Conservation (phyloP, 2,888 invertebrate genomes). For the Drosophila fungiperda region DNA sequence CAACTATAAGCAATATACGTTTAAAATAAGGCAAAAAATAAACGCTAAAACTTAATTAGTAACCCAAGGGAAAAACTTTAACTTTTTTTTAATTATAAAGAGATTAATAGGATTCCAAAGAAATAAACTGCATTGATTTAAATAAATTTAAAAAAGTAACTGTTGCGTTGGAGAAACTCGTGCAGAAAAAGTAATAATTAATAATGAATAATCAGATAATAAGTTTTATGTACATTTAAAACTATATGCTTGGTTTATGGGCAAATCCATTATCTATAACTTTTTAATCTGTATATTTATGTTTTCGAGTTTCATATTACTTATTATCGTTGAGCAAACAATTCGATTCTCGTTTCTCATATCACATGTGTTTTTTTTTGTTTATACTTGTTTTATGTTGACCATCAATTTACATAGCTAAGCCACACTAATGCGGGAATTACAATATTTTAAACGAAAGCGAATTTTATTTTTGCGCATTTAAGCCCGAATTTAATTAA, state of each 20-base stretch:
- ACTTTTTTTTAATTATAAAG: too few relatives aligned
- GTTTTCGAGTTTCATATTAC: neutral
- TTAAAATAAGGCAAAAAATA: neutral
- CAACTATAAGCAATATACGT: neutral
- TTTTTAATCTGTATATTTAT: neutral
- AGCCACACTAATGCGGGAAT: constrained; percentile 60
- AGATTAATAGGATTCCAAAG: neutral
- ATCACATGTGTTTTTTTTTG: neutral
- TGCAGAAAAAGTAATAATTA: neutral
- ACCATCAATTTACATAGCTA: constrained; percentile 67
- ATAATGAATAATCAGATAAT: neutral
- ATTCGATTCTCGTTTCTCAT: neutral
- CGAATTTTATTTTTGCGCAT: constrained; percentile 64
- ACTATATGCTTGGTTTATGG: neutral
- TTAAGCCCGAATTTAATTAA: constrained; percentile 80
- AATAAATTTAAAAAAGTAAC: neutral
- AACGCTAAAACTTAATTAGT: neutral
- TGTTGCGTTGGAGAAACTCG: neutral
- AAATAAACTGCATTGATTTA: neutral
- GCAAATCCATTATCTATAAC: neutral
- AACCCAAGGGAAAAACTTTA: neutral
- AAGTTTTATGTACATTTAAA: neutral
- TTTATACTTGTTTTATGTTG: neutral
- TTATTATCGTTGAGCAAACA: neutral
- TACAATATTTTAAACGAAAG: constrained; percentile 69